Conservation (phyloP, 2,797 vertebrate species). For the Lerista edwardsae region DNA sequence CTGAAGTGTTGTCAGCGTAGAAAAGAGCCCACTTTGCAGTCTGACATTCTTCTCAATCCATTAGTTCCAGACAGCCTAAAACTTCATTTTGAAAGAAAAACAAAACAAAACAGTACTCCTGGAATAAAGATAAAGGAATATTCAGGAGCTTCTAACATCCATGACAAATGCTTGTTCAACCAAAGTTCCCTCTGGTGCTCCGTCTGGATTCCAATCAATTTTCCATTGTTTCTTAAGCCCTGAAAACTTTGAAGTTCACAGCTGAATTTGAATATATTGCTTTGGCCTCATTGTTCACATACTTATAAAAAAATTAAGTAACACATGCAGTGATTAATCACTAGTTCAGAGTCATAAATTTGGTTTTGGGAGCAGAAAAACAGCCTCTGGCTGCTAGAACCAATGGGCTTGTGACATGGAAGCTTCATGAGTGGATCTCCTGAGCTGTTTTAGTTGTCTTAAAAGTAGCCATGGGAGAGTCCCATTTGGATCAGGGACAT, state of each 20-base stretch:
- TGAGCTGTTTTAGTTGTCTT: no score
- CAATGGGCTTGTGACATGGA: no score
- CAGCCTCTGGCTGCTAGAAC: no score
- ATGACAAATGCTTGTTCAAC: neutral
- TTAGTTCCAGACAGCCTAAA: neutral
- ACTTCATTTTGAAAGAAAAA: slow-evolving; percentile 19
- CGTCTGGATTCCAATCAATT: neutral
- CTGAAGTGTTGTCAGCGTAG: neutral
- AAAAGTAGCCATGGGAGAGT: no score
- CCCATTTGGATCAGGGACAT: no score
- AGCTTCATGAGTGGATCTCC: no score
- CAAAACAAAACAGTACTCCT: no score
- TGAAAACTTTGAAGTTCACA: neutral
- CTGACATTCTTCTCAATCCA: slow-evolving; percentile 1
- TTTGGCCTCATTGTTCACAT: neutral
- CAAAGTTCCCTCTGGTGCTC: neutral
- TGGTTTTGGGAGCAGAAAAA: neutral
- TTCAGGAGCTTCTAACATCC: neutral
- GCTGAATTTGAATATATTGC: neutral
- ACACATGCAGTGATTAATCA: neutral
- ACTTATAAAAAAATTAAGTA: neutral
- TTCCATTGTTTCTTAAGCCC: slow-evolving; percentile 6
- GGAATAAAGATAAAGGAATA: neutral
- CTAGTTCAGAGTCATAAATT: neutral
- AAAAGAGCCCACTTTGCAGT: neutral